Evolutionary conservation across 2,888 invertebrate species (phyloP).

Genomic region (Alloplasta piceator): DNA sequence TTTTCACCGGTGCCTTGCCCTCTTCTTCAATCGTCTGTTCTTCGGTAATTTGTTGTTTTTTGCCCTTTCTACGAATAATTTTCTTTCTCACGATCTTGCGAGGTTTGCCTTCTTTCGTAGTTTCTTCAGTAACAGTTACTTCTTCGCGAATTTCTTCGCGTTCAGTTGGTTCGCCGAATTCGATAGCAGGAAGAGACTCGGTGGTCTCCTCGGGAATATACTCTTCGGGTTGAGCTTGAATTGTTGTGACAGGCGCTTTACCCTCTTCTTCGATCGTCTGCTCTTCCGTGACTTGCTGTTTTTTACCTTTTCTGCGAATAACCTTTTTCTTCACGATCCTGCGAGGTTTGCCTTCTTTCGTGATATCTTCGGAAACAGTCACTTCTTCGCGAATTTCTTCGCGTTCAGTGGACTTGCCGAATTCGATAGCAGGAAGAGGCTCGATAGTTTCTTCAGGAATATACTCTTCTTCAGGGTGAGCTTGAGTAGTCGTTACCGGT

Average conservation of each 20-base stretch:
- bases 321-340: slow-evolving; percentile 80
- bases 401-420: slow-evolving; percentile 64
- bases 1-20: slow-evolving; percentile 82
- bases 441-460: slow-evolving; percentile 77
- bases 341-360: slow-evolving; percentile 67
- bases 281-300: slow-evolving; percentile 82
- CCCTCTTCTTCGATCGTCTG: slow-evolving; percentile 81
- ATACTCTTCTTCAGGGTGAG: slow-evolving; percentile 74
- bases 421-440: slow-evolving; percentile 57
- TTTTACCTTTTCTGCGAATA: slow-evolving; percentile 80
- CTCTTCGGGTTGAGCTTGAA: slow-evolving; percentile 70
- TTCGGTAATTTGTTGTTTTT: slow-evolving; percentile 70
- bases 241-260: slow-evolving; percentile 79
- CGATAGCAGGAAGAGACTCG: slow-evolving; percentile 74
- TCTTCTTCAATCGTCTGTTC: slow-evolving; percentile 83
- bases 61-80: slow-evolving; percentile 80
- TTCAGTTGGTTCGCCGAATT: slow-evolving; percentile 72
- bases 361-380: slow-evolving; percentile 72
- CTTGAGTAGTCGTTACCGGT: slow-evolving; percentile 81
- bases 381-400: slow-evolving; percentile 70
- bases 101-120: slow-evolving; percentile 77
- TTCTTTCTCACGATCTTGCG: slow-evolving; percentile 80
- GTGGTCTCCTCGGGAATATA: slow-evolving; percentile 77
- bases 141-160: slow-evolving; percentile 74
- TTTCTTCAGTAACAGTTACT: slow-evolving; percentile 73